Conservation (phyloP, 2,797 vertebrate species). For the Corythornis leucogaster region DNA sequence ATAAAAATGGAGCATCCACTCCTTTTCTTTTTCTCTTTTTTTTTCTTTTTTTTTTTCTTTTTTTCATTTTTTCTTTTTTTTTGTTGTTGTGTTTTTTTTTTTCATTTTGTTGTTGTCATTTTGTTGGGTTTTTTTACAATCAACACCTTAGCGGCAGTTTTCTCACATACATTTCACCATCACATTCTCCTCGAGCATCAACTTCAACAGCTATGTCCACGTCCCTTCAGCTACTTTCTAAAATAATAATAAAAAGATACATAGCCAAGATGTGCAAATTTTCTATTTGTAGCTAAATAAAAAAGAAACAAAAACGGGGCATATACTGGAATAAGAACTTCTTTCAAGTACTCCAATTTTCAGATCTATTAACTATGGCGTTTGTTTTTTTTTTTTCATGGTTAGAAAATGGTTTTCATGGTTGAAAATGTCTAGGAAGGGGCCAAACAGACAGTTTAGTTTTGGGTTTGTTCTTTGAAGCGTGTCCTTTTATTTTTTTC, state of each 20-base stretch:
- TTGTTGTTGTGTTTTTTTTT: neutral
- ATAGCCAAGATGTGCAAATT: slow-evolving; percentile 92
- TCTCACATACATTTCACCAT: slow-evolving; percentile 82
- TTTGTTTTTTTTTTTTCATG: slow-evolving; percentile 39
- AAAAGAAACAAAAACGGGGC: slow-evolving; percentile 53
- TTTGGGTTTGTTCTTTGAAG: slow-evolving; percentile 28
- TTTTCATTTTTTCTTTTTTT: neutral
- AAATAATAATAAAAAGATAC: slow-evolving; percentile 78
- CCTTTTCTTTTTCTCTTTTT: slow-evolving; percentile 73
- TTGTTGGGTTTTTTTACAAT: slow-evolving; percentile 78
- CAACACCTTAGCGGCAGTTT: slow-evolving; percentile 85
- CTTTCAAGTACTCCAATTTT: slow-evolving; percentile 73
- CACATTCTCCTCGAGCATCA: slow-evolving; percentile 81
- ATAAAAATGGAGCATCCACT: slow-evolving; percentile 85
- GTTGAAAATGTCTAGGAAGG: slow-evolving; percentile 57
- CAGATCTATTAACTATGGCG: slow-evolving; percentile 65
- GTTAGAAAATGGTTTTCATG: neutral
- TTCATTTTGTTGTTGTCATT: slow-evolving; percentile 14
- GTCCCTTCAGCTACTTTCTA: slow-evolving; percentile 81
- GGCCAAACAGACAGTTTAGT: slow-evolving; percentile 35
- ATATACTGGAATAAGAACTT: slow-evolving; percentile 73
- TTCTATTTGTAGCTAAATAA: slow-evolving; percentile 81
- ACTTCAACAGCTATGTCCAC: slow-evolving; percentile 76
- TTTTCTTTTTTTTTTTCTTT: slow-evolving; percentile 32
- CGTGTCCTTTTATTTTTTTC: slow-evolving; percentile 30